Evolutionary conservation across 2,797 vertebrate species (phyloP).

Genomic region (Pseudocheirus occidentalis): DNA sequence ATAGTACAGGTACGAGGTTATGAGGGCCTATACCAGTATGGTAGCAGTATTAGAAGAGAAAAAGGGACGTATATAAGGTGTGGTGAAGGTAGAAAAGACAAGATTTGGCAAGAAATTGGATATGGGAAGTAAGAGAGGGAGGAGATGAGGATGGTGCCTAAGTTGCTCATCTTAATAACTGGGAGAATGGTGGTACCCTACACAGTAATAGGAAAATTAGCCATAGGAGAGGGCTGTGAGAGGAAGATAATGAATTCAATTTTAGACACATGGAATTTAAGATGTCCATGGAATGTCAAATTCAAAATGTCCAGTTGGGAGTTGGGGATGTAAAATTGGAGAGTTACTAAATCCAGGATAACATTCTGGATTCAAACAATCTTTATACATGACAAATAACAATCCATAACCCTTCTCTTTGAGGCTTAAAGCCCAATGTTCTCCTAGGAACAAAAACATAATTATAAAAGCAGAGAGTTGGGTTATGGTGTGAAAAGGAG

Average conservation of each 20-base stretch:
- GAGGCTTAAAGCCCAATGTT: not conserved
- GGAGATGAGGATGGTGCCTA: not conserved
- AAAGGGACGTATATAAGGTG: not conserved
- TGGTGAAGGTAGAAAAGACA: not conserved
- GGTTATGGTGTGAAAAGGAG: not conserved
- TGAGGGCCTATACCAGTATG: not conserved
- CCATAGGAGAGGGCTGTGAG: not conserved
- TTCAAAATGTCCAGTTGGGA: not conserved
- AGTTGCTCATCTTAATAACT: not conserved
- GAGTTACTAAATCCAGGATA: not conserved
- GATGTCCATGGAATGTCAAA: not conserved
- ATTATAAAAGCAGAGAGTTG: not conserved
- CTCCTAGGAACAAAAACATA: not conserved
- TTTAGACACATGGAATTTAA: not conserved
- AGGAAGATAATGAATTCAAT: not conserved
- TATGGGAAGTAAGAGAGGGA: not conserved
- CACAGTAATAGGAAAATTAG: not conserved
- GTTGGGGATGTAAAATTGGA: not conserved
- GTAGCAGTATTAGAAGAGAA: not conserved
- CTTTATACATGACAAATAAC: not conserved
- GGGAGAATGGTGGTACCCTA: not conserved
- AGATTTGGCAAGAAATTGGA: not conserved
- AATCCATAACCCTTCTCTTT: not conserved
- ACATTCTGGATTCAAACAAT: not conserved
- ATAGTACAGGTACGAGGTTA: not conserved